phyloP scores from a whole-genome alignment of 2,113 vertebrate genomes.

The Pelusios castaneus region DNA sequence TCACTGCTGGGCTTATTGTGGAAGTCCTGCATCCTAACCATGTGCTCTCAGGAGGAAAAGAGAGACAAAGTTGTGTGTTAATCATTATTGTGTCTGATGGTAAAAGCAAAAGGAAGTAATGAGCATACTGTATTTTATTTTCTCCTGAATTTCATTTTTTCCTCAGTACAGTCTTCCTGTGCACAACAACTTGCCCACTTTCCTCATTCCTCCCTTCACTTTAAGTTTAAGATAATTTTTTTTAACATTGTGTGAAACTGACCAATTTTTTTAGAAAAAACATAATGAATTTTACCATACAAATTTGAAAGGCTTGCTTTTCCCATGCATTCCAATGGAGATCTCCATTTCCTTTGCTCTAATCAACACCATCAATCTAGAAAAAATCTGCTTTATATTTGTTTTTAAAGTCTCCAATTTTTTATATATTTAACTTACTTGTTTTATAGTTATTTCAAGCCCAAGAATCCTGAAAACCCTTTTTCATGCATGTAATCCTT shows the following conservation, averaged over 20 bases:
- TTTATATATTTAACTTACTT: constrained; percentile 24
- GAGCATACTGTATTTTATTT: not conserved
- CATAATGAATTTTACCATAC: not conserved
- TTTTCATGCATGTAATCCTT: not conserved
- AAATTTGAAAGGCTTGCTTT: constrained; percentile 36
- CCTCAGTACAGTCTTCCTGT: not conserved
- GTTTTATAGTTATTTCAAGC: not conserved
- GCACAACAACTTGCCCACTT: not conserved
- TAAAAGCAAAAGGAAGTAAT: constrained; percentile 1
- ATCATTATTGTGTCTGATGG: not conserved
- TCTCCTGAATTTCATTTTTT: not conserved
- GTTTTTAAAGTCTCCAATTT: constrained; percentile 20
- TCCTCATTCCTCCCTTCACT: not conserved
- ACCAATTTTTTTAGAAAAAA: not conserved
- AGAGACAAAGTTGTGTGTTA: not conserved
- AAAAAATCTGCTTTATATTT: constrained; percentile 47
- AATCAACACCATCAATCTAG: constrained; percentile 62
- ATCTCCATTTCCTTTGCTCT: constrained; percentile 59
- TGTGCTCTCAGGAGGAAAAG: not conserved
- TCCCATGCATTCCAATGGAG: constrained; percentile 65
- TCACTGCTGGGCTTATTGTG: not conserved
- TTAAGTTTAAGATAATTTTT: not conserved
- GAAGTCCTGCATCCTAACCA: not conserved
- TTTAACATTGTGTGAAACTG: not conserved
- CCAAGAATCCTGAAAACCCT: not conserved